A percentile compares a stretch with the other conserved stretches of the same genome.
Evolutionary conservation across 2,888 invertebrate genomes (phyloP).

Genomic region (Stenotaenia linearis): DNA sequence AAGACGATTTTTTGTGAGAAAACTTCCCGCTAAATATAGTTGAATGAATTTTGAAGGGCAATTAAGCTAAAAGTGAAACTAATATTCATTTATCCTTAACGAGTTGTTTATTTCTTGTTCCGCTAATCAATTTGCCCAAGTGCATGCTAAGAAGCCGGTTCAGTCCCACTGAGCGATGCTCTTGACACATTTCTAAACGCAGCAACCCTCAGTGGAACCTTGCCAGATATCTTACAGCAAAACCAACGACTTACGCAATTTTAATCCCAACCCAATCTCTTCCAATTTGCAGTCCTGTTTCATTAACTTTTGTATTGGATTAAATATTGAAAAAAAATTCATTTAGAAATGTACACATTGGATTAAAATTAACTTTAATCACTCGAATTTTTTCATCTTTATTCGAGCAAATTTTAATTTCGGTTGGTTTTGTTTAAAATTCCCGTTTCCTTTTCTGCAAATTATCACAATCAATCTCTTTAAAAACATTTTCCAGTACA

Average conservation of each 20-base stretch:
- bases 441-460: not conserved
- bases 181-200: not conserved
- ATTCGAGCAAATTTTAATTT: not conserved
- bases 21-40: not conserved
- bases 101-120: constrained; percentile 3
- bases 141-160: not conserved
- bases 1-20: not conserved
- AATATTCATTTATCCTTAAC: not conserved
- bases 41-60: not conserved
- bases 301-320: no score
- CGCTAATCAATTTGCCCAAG: not conserved
- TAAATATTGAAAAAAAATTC: no score
- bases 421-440: not conserved
- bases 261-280: not conserved
- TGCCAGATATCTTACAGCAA: no score
- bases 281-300: no score
- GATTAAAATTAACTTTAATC: no score
- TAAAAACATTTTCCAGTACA: not conserved
- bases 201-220: not conserved
- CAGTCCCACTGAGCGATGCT: not conserved
- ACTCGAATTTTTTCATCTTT: not conserved
- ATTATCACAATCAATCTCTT: not conserved
- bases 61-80: not conserved
- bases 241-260: not conserved
- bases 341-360: no score